Evolutionary conservation across 2,888 invertebrate species (phyloP), one percentile per base, ranked within the genome.

Genomic region (Hirtodrosophila cameraria): DNA sequence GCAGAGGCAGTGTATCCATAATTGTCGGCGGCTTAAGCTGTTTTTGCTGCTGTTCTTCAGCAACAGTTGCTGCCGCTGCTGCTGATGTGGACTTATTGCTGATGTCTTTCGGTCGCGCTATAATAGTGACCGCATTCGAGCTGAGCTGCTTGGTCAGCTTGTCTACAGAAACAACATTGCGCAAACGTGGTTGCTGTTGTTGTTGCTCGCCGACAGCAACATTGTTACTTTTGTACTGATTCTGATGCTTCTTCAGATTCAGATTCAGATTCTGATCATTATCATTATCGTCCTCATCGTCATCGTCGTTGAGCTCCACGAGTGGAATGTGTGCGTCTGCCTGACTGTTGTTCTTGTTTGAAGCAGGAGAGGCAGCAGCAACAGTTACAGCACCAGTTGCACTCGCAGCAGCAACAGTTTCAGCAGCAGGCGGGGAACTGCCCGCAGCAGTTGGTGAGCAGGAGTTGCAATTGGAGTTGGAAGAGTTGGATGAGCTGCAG

Each of bases 101-200:
- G 4, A 57, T 46, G n/a, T 88, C 88, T 59, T 89, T 89, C 59
- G 90, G 89, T 12, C 90, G 87, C n/a, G 91, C 89, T 11, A 85
- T 90, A 3, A 90, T 90, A 3, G 90, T 90, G 0, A 90, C 90
- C 9, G 90, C 90, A 71, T 90, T 90, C 2, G 90, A 87, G 52
- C 88, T 90, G 18, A 90, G 68, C 50, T 90, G 90, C 54, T 89
- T 87, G 23, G 89, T 88, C 3, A 90, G 74, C 63, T 90, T 90
- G 41, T 90, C 90, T 2, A 90, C 90, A 6, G 90, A 89, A 13
- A 83, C 70, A 13, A 83, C 70, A 31, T 81, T 82, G 53, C 53
- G 77, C 8, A 71, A 53, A 43, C 46, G 71, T n/a, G n/a, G n/a
- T n/a, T n/a, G n/a, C n/a, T n/a, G n/a, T n/a, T n/a, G n/a, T n/a